Base-by-base conservation (phyloP, 1,140 invertebrate genomes). In the Halictus rubicundus region DNA sequence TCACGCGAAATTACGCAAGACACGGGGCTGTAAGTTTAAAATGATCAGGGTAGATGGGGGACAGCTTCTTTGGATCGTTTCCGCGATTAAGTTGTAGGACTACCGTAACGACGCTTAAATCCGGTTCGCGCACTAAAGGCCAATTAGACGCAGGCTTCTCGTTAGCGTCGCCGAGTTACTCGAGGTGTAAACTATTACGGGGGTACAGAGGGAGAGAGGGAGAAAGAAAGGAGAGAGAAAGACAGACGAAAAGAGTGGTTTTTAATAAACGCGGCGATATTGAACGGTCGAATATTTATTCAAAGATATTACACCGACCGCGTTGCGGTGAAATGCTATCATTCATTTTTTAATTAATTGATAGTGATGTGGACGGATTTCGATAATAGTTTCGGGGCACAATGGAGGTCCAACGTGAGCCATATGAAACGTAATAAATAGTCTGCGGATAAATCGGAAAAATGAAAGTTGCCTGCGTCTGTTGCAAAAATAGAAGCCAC, bases 281-380 rank as follows among this genome's bases (percentile, higher is more conserved):
- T 59, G 46, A 21, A 25, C 23, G n/a, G n/a, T 68, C 16, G 7
- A 52, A 25, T n/a, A 4, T 78, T 74, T 74, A 73, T 79, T 60
- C n/a, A 49, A 46, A 16, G 27, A 73, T 57, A 65, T 54, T 27
- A 21, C 8, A 19, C 21, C 59, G 25, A 7, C n/a, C n/a, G n/a
- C n/a, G n/a, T n/a, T n/a, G n/a, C n/a, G n/a, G n/a, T n/a, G n/a
- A n/a, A n/a, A n/a, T n/a, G n/a, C n/a, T n/a, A n/a, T n/a, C n/a
- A n/a, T n/a, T n/a, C n/a, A n/a, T n/a, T n/a, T n/a, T n/a, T n/a
- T n/a, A n/a, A n/a, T n/a, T 46, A 65, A 65, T 39, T 14, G 21
- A n/a, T 77, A 52, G 49, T 63, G 9, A 19, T 59, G 4, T 23
- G 19, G 39, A 78, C 27, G 25, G 25, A 66, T 14, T 57, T 78